Evolutionary conservation across 2,888 invertebrate genomes (phyloP), one percentile per base, ranked within the genome.

Genomic region (Eupeodes luniger): DNA sequence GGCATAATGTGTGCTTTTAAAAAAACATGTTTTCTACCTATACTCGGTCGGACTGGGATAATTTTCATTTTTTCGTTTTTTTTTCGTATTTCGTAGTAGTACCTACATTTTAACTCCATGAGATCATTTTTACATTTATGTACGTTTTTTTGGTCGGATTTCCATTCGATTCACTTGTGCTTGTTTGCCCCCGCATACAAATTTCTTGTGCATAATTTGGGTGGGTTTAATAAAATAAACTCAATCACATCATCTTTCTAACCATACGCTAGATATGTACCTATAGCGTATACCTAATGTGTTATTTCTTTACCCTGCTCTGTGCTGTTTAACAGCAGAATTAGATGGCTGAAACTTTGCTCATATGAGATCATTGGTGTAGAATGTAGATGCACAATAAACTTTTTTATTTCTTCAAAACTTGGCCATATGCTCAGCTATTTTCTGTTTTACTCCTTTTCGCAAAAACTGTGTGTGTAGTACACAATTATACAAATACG

Each of bases 111-210:
- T 81, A 88, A 81, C 85, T 81, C 67, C 19, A 85, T 88, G 88
- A 88, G 88, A 75, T 88, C 88, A 88, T 85, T 85, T 75, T 88
- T 81, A 81, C 85, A 88, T 85, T 84, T 81, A 87, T 80, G 72
- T 69, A 87, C 84, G 72, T 69, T 81, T 85, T 85, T 57, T 51
- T 47, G 59, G 40, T 76, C 77, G 61, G 59, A 67, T 75, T 87
- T 64, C 55, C 83, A 75, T 79, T 81, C 16, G 67, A 66, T 76
- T 80, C 40, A 75, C 62, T 78, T 40, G 57, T 78, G 59, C 34
- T 12, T 61, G 75, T 51, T 67, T 72, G 81, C 85, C 88, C 88
- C 81, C 85, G 78, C 85, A 84, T 53, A 78, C 51, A 59, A 75
- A 67, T 79, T 80, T 79, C 69, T 81, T 67, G 62, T 69, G 72